phyloP scores from a whole-genome alignment of 2,888 invertebrate genomes.

The Noctua janthe region DNA sequence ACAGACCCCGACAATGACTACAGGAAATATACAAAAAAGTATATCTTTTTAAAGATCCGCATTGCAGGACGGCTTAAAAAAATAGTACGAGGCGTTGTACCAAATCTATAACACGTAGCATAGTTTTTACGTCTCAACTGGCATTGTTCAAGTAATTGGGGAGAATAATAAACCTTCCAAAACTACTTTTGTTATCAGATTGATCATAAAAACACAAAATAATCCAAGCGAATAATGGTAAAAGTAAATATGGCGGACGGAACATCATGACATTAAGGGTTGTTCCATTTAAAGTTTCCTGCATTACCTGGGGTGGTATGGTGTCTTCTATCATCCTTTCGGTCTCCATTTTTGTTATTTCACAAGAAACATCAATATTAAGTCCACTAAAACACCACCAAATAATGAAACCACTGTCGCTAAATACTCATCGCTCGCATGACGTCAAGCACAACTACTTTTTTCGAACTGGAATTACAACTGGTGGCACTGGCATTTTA shows the following conservation, averaged over 20 bases:
- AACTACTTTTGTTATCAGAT: slow-evolving; percentile 57
- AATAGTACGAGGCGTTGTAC: slow-evolving; percentile 36
- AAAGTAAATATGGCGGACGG: slow-evolving; percentile 87
- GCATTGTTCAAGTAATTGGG: slow-evolving; percentile 28
- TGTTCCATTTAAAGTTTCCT: slow-evolving; percentile 82
- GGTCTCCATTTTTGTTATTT: slow-evolving; percentile 97
- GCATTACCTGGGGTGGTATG: slow-evolving; percentile 86
- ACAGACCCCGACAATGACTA: slow-evolving; percentile 31
- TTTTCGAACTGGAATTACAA: slow-evolving; percentile 59
- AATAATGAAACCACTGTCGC: slow-evolving; percentile 83
- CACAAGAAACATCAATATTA: slow-evolving; percentile 88
- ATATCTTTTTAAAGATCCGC: slow-evolving; percentile 73
- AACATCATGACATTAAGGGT: slow-evolving; percentile 85
- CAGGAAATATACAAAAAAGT: slow-evolving; percentile 52
- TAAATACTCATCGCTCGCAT: slow-evolving; percentile 86
- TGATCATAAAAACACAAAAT: slow-evolving; percentile 77
- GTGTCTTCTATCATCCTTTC: slow-evolving; percentile 96
- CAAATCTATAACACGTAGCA: slow-evolving; percentile 37
- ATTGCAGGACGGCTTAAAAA: slow-evolving; percentile 75
- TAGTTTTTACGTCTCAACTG: slow-evolving; percentile 20
- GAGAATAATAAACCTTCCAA: slow-evolving; percentile 32
- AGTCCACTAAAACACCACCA: slow-evolving; percentile 83
- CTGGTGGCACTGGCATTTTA: slow-evolving; percentile 41
- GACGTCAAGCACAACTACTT: slow-evolving; percentile 85
- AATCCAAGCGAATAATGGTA: slow-evolving; percentile 75